Evolutionary conservation across 2,888 invertebrate species (phyloP), one percentile per base, ranked within the genome.

Genomic region (Lochmaea crataegi): DNA sequence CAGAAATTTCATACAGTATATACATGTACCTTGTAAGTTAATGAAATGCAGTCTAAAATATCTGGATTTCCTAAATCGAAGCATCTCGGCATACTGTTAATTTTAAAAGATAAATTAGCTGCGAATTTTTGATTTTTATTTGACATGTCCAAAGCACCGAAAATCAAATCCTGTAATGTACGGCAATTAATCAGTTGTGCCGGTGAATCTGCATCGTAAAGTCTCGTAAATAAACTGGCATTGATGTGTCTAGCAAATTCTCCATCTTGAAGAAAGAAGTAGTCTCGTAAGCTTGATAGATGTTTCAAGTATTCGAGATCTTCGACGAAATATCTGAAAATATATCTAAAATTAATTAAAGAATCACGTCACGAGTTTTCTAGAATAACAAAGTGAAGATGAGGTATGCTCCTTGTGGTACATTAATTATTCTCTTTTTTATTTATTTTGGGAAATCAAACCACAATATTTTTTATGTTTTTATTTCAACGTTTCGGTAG

Each of bases 201-300:
- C 0, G 94, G 93, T 79, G 89, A 88, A 41, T 90, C 85, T 0
- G 91, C 91, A n/a, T 89, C 89, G 69, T 92, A 91, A 66, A 94
- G 84, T 75, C 91, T 91, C 0, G 89, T 87, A 77, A 94, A 93
- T 72, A 95, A 85, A 76, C 92, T 92, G 65, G 91, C 89, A 48
- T 93, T 93, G 16, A 95, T 90, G 77, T 91, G 91, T 45, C 90
- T 90, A 0, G 92, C 92, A 84, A 94, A 95, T 85, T 94, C 94
- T 0, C 94, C 94, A 79, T 95, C 94, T 88, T 94, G 89, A 32
- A 94, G 84, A 80, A 95, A 94, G 84, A 92, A 95, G 80, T 93
- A 94, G 82, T 93, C 92, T 61, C 93, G 89, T n/a, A 95, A 85
- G 84, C 92, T 92, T 60, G 90, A 90, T 77, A 94, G 88, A 85